A percentile compares a stretch with the other conserved stretches of the same genome.
phyloP scores from a whole-genome alignment of 1,140 invertebrate genomes.

The Pomacea maculata region DNA sequence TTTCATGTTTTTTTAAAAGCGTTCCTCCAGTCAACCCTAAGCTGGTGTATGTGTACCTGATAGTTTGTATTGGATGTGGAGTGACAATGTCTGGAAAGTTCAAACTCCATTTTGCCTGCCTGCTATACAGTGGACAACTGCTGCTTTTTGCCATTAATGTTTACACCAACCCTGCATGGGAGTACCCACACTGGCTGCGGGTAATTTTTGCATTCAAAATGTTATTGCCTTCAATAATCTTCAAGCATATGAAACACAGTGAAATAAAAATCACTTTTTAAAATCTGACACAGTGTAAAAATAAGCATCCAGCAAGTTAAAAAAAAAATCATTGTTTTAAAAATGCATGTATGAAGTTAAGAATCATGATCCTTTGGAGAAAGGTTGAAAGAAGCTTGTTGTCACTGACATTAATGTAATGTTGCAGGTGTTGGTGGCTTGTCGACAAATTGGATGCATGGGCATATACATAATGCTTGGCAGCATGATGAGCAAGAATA shows the following conservation, averaged over 20 bases:
- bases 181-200: conserved; percentile 48
- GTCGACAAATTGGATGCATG: conserved; percentile 42
- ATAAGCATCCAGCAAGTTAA: too few relatives aligned
- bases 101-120: conserved; percentile 37
- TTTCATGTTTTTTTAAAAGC: conserved; percentile 35
- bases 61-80: conserved; percentile 44
- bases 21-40: conserved; percentile 49
- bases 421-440: conserved; percentile 39
- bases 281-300: background rate
- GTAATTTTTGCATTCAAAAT: conserved; percentile 31
- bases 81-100: conserved; percentile 44
- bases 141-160: conserved; percentile 47
- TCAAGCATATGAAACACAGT: background rate
- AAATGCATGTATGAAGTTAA: background rate
- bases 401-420: background rate
- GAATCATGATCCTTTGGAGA: background rate
- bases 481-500: conserved; percentile 31
- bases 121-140: conserved; percentile 51
- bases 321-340: background rate
- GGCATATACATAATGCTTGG: conserved; percentile 49
- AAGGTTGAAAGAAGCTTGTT: background rate
- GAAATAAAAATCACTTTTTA: background rate
- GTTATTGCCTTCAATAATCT: background rate
- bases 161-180: conserved; percentile 42
- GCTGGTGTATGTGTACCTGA: conserved; percentile 48